Evolutionary conservation across 37 sponge, comb jelly and placozoan species (phyloP), one percentile per base, ranked within the genome.

Genomic region (Ephydatia muelleri): DNA sequence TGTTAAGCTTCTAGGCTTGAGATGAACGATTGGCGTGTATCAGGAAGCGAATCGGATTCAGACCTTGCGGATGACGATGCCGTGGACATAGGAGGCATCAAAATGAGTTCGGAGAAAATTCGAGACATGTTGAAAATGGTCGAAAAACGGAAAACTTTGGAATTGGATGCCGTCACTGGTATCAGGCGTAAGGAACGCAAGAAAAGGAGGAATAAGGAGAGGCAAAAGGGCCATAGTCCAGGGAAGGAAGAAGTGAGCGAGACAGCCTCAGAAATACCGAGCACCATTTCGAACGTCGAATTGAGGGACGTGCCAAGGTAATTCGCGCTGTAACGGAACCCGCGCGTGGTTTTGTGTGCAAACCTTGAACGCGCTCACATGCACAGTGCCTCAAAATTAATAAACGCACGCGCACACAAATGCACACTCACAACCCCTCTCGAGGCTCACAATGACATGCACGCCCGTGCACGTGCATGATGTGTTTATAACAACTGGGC

Each of bases 211-310:
- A 74, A 36, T 25, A 49, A 48, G 29, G 25, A 79, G 39, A 83
- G 36, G 32, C 39, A 85, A 70, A 91, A 57, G 57, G 16, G 8
- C 12, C 30, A 40, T 31, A 49, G 80, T 31, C 16, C 68, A 21
- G 80, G 69, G 40, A 72, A 69, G 11, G 89, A 88, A 73, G 89
- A 88, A 12, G 75, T 71, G n/a, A 92, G 93, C n/a, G 89, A 88
- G 69, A 88, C 89, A 16, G 79, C 89, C 0, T 92, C 93, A 0
- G 93, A 92, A 57, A 75, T 92, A 5, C 78, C 85, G 34, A 92
- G 93, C 77, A 82, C 89, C 2, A 47, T 86, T 19, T 88, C 93
- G 0, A 81, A 85, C 29, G 77, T 78, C 0, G 90, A 89, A 25
- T 73, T 33, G 68, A 84, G 90, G 39, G 90, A 89, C 19, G 26